These are phyloP conservation scores for Contarinia nasturtii DNA, from an alignment of 1,140 invertebrate genomes.

Conservation along the genomic window DNA sequence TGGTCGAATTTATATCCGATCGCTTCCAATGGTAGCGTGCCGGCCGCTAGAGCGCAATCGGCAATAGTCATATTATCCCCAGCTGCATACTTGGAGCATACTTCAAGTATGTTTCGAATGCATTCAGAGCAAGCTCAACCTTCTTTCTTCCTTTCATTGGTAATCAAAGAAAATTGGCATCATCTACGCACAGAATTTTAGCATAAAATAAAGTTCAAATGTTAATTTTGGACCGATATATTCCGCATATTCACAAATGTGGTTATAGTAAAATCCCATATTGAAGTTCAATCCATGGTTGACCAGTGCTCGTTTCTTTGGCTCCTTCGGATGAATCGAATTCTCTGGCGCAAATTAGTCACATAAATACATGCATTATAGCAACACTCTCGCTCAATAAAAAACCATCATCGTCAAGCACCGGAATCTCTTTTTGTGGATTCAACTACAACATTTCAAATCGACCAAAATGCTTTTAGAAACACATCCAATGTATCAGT, in stretches of 20 bases:
- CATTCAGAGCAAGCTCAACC: slow-evolving; percentile 37
- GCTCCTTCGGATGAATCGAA: slow-evolving; percentile 46
- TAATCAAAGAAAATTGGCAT: slow-evolving; percentile 42
- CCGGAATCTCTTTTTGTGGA: slow-evolving; percentile 61
- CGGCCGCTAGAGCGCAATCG: slow-evolving; percentile 45
- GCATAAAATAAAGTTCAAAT: not conserved
- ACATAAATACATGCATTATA: slow-evolving; percentile 40
- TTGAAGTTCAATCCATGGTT: slow-evolving; percentile 61
- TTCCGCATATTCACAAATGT: slow-evolving; percentile 40
- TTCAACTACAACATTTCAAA: slow-evolving; percentile 34
- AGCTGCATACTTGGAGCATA: slow-evolving; percentile 40
- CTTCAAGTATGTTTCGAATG: slow-evolving; percentile 45
- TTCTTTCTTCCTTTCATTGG: slow-evolving; percentile 40
- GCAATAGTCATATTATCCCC: slow-evolving; percentile 48
- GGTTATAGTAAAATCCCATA: slow-evolving; percentile 48
- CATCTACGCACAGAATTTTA: slow-evolving; percentile 28
- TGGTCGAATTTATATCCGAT: slow-evolving; percentile 40
- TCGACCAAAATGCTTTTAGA: no score
- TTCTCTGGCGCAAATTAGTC: slow-evolving; percentile 45
- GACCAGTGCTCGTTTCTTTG: slow-evolving; percentile 41
- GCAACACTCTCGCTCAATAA: slow-evolving; percentile 53
- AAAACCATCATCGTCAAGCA: slow-evolving; percentile 52
- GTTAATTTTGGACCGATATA: not conserved
- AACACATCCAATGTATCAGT: no score
- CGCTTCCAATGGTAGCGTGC: slow-evolving; percentile 49